Evolutionary conservation across 2,888 invertebrate genomes (phyloP).

Genomic region (Drosophila anceps): DNA sequence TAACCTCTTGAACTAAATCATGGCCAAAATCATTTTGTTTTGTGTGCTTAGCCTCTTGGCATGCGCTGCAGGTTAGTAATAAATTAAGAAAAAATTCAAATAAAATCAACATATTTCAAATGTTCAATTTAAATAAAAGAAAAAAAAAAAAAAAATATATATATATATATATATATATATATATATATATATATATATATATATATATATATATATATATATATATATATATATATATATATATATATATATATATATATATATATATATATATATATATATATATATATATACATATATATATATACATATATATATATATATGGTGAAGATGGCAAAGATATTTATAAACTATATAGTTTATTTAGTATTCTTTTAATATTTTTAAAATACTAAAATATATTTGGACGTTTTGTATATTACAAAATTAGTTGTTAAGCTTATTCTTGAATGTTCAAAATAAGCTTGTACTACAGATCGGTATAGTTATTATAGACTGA

Average conservation of each 20-base stretch:
- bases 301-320: too few species aligned
- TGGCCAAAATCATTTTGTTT: slow-evolving; percentile 81
- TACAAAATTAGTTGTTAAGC: background rate
- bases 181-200: too few species aligned
- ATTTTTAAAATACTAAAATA: background rate
- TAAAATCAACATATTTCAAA: background rate
- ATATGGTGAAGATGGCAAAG: background rate
- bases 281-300: too few species aligned
- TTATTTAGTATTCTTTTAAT: background rate
- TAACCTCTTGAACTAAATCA: slow-evolving; percentile 51
- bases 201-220: too few species aligned
- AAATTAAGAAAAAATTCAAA: background rate
- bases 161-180: too few species aligned
- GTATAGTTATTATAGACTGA: background rate
- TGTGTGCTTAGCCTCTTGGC: slow-evolving; percentile 81
- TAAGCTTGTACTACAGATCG: background rate
- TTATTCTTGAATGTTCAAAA: background rate
- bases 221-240: too few species aligned
- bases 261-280: too few species aligned
- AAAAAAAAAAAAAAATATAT: too few species aligned
- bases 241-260: too few species aligned
- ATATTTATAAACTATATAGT: background rate
- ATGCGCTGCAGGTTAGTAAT: slow-evolving; percentile 81
- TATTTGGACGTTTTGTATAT: background rate
- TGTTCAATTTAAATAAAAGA: background rate